phyloP scores from a whole-genome alignment of 1,140 invertebrate genomes.

The Drosophila erecta region DNA sequence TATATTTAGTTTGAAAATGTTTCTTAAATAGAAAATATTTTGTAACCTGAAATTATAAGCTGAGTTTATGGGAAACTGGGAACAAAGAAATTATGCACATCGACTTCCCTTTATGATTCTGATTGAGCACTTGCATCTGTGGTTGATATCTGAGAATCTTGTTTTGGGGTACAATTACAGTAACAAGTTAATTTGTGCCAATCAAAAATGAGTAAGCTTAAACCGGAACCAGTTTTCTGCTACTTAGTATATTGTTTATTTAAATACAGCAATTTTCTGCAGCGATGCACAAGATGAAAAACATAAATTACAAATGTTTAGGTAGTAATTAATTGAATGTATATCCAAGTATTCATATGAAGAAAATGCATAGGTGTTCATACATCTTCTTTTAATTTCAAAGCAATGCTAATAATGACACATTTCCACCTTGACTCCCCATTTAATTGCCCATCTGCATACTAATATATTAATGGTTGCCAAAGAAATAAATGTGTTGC shows the following conservation, averaged over 20 bases:
- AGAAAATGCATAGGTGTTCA: neutral
- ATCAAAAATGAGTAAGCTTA: constrained; percentile 15
- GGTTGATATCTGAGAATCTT: constrained; percentile 28
- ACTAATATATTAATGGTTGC: constrained; percentile 4
- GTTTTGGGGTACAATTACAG: constrained; percentile 9
- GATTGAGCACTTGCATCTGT: constrained; percentile 22
- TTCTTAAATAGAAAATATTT: neutral
- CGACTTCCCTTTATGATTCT: neutral
- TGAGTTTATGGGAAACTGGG: neutral
- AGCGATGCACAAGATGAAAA: constrained; percentile 2
- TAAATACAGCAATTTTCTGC: constrained; percentile 5
- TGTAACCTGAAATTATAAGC: no score
- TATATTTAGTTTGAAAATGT: neutral
- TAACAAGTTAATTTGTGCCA: constrained; percentile 28
- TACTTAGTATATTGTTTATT: neutral
- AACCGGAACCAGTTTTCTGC: constrained; percentile 11
- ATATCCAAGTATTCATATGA: no score
- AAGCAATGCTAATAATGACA: constrained; percentile 1
- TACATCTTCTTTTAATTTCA: neutral
- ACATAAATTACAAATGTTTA: neutral
- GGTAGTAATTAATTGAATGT: neutral
- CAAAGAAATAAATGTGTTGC: constrained; percentile 3
- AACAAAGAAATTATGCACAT: constrained; percentile 25
- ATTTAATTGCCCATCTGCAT: constrained; percentile 19
- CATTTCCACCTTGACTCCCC: constrained; percentile 25